phyloP scores from a whole-genome alignment of 2,113 vertebrate genomes.

The Procavia capensis region DNA sequence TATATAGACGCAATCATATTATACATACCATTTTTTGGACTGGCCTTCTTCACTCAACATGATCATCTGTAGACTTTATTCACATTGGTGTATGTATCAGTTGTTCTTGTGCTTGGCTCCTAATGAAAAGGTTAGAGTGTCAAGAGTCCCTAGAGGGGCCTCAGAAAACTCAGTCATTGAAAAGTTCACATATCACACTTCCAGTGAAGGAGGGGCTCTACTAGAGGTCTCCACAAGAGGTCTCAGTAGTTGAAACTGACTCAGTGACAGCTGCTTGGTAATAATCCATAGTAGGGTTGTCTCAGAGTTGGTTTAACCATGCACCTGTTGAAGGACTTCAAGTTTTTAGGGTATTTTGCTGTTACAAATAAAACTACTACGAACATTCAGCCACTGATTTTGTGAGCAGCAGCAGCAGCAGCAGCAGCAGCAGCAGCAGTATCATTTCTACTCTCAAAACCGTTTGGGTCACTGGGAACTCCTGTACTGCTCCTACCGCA shows the following conservation, averaged over 20 bases:
- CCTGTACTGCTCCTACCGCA: background rate
- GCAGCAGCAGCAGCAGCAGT: too few relatives aligned
- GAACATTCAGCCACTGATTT: background rate
- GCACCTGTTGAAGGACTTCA: background rate
- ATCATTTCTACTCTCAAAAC: background rate
- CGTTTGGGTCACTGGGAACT: background rate
- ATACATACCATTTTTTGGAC: background rate
- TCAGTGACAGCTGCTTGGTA: background rate
- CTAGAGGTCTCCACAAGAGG: too few relatives aligned
- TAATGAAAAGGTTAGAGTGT: background rate
- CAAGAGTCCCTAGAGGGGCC: background rate
- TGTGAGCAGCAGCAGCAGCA: too few relatives aligned
- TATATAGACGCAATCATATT: background rate
- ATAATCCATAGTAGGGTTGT: rapidly evolving
- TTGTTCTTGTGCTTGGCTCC: background rate
- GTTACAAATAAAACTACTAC: background rate
- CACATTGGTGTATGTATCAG: background rate
- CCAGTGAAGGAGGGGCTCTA: too few relatives aligned
- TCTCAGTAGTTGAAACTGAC: background rate
- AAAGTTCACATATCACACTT: background rate
- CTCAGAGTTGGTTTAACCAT: background rate
- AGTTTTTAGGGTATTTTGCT: background rate
- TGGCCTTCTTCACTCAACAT: background rate
- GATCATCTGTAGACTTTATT: background rate
- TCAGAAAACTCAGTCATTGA: background rate